Evolutionary conservation across 2,113 vertebrate species (phyloP).

Genomic region (Lepisosteus oculatus): DNA sequence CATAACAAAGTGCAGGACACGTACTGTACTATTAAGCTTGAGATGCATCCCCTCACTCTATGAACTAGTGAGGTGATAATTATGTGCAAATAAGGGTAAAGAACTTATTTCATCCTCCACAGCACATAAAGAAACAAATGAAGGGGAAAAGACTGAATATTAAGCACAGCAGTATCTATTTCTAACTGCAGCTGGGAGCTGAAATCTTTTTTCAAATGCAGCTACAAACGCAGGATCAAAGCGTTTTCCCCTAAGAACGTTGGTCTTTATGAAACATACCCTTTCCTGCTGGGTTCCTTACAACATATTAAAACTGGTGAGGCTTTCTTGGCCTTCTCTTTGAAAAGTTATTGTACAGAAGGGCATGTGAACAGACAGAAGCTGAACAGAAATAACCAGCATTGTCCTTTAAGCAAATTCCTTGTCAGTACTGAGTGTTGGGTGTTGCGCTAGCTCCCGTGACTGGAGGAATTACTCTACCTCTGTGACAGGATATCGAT

Average conservation of each 20-base stretch:
- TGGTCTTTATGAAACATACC: conserved; percentile 18
- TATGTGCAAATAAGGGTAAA: too few species aligned
- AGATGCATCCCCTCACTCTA: too few species aligned
- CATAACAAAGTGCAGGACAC: too few species aligned
- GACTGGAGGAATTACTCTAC: conserved; percentile 26
- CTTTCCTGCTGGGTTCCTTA: background rate
- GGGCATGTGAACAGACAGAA: conserved; percentile 21
- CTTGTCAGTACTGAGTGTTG: conserved; percentile 66
- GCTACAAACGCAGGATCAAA: conserved; percentile 25
- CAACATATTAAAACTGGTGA: conserved; percentile 22
- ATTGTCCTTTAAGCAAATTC: conserved; percentile 45
- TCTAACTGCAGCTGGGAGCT: too few species aligned
- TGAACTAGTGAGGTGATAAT: too few species aligned
- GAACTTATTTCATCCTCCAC: too few species aligned
- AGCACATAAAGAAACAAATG: too few species aligned
- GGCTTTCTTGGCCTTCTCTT: conserved; percentile 25
- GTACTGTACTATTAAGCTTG: too few species aligned
- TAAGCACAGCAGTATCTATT: too few species aligned
- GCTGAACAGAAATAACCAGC: conserved; percentile 29
- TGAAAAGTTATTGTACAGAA: conserved; percentile 27
- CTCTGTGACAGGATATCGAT: conserved; percentile 47
- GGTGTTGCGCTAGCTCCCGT: conserved; percentile 34
- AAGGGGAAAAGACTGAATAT: too few species aligned
- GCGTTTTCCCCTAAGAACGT: conserved; percentile 24
- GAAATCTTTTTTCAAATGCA: too few species aligned